phyloP scores from a whole-genome alignment of 2,113 vertebrate species.

The Nerophis lumbriciformis region DNA sequence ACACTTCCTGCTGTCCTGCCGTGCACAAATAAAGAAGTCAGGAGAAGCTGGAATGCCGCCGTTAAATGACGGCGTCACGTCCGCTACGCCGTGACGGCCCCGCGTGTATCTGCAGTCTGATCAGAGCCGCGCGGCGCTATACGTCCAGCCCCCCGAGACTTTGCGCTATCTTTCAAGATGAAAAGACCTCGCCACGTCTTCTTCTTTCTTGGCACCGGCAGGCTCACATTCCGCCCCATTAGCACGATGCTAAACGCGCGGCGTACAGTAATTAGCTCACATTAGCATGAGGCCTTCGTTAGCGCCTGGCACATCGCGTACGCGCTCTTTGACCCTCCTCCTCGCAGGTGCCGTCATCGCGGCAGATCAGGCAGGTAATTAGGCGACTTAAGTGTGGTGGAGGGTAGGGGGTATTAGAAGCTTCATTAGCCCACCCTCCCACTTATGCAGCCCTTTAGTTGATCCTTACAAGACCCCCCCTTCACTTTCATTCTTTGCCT shows the following conservation, averaged over 20 bases:
- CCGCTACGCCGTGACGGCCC: neutral
- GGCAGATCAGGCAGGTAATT: slow-evolving; percentile 4
- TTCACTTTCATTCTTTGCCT: slow-evolving; percentile 4
- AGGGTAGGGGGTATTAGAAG: neutral
- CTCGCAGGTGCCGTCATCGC: slow-evolving; percentile 3
- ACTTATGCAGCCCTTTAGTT: slow-evolving; percentile 4
- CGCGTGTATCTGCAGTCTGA: neutral
- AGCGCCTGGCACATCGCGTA: neutral
- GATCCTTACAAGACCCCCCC: slow-evolving; percentile 3
- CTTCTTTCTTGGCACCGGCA: neutral
- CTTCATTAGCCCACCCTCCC: slow-evolving; percentile 3
- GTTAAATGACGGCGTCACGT: neutral
- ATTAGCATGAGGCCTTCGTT: slow-evolving; percentile 14
- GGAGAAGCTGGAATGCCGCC: neutral
- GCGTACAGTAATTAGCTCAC: slow-evolving; percentile 1
- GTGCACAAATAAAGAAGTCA: neutral
- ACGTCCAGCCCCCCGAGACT: neutral
- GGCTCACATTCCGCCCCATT: neutral
- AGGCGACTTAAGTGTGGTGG: neutral
- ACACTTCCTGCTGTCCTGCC: neutral
- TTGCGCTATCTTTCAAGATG: slow-evolving; percentile 3
- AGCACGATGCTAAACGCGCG: neutral
- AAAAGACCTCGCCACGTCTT: neutral
- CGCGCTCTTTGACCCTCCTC: slow-evolving; percentile 4
- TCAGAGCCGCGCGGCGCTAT: neutral